A percentile compares a stretch with the other conserved stretches of the same genome.
phyloP scores from a whole-genome alignment of 2,797 vertebrate species.

The Lycodopsis pacificus region DNA sequence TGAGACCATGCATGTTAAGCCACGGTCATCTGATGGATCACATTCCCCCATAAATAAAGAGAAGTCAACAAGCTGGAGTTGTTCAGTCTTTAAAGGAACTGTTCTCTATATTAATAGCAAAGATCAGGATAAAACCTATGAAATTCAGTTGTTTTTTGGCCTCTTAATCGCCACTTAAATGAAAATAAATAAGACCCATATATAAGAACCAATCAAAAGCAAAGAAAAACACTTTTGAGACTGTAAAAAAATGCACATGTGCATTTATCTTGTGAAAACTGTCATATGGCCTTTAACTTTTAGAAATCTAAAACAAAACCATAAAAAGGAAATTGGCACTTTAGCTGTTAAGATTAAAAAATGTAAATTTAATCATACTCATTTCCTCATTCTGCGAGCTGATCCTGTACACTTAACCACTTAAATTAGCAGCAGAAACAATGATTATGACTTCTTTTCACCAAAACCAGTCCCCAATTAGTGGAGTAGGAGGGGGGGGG shows the following conservation, averaged over 20 bases:
- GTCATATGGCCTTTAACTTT: conserved; percentile 26
- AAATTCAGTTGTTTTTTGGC: conserved; percentile 4
- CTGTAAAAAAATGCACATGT: neutral
- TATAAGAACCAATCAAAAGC: neutral
- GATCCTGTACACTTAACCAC: conserved; percentile 72
- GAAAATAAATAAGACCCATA: neutral
- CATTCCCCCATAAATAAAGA: conserved; percentile 36
- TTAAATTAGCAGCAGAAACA: conserved; percentile 81
- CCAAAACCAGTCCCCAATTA: conserved; percentile 80
- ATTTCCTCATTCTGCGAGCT: conserved; percentile 61
- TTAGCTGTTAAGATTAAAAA: conserved; percentile 58
- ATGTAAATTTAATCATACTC: conserved; percentile 70
- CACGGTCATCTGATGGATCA: conserved; percentile 1
- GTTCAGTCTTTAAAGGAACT: conserved; percentile 5
- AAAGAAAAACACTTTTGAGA: neutral
- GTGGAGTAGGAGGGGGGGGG: conserved; percentile 44
- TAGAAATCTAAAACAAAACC: conserved; percentile 29
- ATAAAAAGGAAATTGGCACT: conserved; percentile 66
- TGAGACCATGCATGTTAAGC: conserved; percentile 22
- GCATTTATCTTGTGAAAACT: conserved; percentile 21
- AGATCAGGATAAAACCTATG: neutral
- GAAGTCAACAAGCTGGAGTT: neutral
- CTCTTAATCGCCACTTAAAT: neutral
- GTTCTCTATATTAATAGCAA: neutral
- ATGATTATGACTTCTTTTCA: conserved; percentile 81